Base-by-base conservation (phyloP, 2,888 invertebrate genomes). In the Dione juno region DNA sequence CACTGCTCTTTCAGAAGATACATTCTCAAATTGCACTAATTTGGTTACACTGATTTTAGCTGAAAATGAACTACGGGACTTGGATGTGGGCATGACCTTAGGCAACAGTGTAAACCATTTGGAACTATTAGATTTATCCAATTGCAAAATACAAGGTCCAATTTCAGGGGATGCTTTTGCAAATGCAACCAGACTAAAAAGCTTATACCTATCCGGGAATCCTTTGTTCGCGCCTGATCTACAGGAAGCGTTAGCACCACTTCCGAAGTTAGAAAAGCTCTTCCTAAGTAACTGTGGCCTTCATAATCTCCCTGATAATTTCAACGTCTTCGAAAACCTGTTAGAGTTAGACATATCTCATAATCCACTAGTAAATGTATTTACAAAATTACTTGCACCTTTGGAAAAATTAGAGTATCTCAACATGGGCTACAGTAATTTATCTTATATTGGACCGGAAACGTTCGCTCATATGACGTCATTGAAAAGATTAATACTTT, bases 401-500 rank as follows among this genome's bases (percentile, higher is more conserved):
- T 84, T 96, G 1, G 94, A 94, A 71, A 95, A 95, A 14, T 85
- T 96, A 43, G 95, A 95, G 82, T 95, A 95, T 79, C 87, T 96
- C 5, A 95, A 96, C 82, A 96, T 96, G 96, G 95, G 96, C 8
- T 95, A 95, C 81, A 96, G 96, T 83, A 94, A 95, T 80, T 88
- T 96, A 3, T 95, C 95, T 0, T 93, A 94, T 75, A 91, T 96
- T 67, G 94, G 95, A 0, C 95, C 95, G 48, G 93, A 94, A 41
- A 94, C 95, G 3, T 96, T 96, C 80, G 93, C 95, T 6, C 94
- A 95, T 80, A 96, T 96, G 95, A 94, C 95, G 1, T 94, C 95
- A 11, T 92, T 96, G 87, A 95, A 94, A 79, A 93, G 93, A 65
- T 87, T 96, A 21, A 93, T 96, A 61, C 88, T 96, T 41, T 96